Evolutionary conservation across 2,888 invertebrate genomes (phyloP), one percentile per base, ranked within the genome.

Genomic region (Leucoptera coffeella): DNA sequence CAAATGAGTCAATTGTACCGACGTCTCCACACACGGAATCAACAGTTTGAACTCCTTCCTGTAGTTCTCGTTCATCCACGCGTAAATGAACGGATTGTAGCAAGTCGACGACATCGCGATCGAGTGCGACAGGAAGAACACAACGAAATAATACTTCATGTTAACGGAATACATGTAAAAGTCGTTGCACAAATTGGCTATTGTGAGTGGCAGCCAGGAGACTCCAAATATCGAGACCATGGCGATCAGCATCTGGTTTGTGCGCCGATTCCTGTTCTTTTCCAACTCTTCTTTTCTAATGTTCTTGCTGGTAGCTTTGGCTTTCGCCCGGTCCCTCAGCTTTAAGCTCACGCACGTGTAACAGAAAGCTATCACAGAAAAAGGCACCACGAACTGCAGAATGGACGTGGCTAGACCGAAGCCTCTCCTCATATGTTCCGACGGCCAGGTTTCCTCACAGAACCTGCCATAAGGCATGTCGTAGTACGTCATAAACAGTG

Each of bases 21-120:
- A 69, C 13, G 73, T 65, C 43, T 77, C 75, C 30, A 80, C 77
- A 41, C 79, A 79, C 5, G 80, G 80, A 37, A 80, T 61, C 30
- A 87, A 76, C 50, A 82, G 80, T 47, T 85, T 89, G 53, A 94
- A 93, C 53, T 94, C 92, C 51, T 93, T 92, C 25, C 92, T 80
- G 47, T 95, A 95, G 54, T 88, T 89, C 41, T 94, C 94, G 58
- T 96, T 97, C 69, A 96, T 82, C 93, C 94, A 96, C 12, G 94
- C 94, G 55, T 96, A 96, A 22, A 96, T 78, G 48, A 96, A 91
- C 0, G 94, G 94, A 55, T 96, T 96, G 73, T 95, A 96, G 52
- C 94, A 92, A 0, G 92, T 93, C 25, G 93, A 93, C 29, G 91
- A 90, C 90, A 95, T 94, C 14, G 95, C 95, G 32, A 93, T 76